Evolutionary conservation across 2,113 vertebrate species (phyloP).

Genomic region (Budorcas taxicolor): DNA sequence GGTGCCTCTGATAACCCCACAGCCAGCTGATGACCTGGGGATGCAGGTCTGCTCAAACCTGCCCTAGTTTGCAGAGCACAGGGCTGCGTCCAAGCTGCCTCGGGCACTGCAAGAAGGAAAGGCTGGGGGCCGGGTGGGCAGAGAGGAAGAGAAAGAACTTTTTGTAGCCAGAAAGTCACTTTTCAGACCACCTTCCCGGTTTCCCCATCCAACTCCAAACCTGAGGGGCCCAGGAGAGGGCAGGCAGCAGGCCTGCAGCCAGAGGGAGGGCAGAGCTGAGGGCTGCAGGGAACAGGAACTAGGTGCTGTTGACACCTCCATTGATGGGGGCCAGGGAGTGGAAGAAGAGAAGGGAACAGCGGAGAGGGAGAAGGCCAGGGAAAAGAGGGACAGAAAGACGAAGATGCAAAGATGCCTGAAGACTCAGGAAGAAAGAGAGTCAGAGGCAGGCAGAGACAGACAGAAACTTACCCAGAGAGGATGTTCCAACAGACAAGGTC

Average conservation of each 20-base stretch:
- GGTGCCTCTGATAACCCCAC: neutral
- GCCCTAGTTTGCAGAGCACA: neutral
- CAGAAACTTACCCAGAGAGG: neutral
- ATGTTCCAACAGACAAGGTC: neutral
- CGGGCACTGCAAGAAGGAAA: neutral
- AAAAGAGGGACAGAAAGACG: neutral
- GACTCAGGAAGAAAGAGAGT: neutral
- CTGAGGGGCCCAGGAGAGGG: neutral
- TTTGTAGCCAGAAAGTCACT: neutral
- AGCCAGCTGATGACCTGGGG: neutral
- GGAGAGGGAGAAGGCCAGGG: neutral
- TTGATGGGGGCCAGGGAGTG: neutral
- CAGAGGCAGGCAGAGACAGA: neutral
- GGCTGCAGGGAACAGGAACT: neutral
- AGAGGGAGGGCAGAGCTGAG: neutral
- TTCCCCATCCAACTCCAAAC: neutral
- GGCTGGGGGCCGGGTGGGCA: neutral
- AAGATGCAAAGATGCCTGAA: neutral
- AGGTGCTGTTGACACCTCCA: rapidly evolving
- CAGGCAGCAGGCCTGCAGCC: neutral
- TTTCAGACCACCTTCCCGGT: neutral
- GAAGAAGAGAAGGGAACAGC: neutral
- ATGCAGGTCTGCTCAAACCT: neutral
- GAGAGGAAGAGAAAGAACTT: neutral
- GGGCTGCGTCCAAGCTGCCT: neutral